phyloP scores from a whole-genome alignment of 2,888 invertebrate species.

The Drosophila helvetica region DNA sequence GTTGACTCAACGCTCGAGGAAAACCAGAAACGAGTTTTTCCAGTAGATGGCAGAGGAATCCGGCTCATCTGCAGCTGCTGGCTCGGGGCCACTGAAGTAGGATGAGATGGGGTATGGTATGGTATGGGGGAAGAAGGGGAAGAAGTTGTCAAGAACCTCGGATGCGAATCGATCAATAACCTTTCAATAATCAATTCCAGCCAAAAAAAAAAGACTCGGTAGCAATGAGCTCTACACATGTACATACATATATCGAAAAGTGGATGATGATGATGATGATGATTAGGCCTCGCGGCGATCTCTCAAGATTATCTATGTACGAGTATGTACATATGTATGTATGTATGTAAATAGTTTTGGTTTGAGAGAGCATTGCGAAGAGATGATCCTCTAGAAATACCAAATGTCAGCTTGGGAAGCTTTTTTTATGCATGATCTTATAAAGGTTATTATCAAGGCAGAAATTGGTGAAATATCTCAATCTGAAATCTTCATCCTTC shows the following conservation, averaged over 20 bases:
- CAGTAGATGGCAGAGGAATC: conserved; percentile 63
- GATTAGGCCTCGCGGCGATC: conserved; percentile 8
- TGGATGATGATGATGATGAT: conserved; percentile 4
- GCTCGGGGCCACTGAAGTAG: conserved; percentile 3
- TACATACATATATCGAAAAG: not conserved
- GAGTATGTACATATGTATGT: not conserved
- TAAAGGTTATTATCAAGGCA: no score
- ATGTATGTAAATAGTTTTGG: not conserved
- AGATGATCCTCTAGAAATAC: no score
- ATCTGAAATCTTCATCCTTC: no score
- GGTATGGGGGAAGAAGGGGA: not conserved
- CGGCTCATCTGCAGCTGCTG: conserved; percentile 39
- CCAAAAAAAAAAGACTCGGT: conserved; percentile 16
- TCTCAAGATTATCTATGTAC: not conserved
- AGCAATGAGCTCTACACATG: not conserved
- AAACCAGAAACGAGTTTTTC: conserved; percentile 66
- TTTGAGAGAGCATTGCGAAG: no score
- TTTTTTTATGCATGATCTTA: no score
- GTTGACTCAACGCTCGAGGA: conserved; percentile 22
- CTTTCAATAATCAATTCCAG: conserved; percentile 24
- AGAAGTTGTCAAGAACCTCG: conserved; percentile 43
- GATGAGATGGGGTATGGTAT: conserved; percentile 2
- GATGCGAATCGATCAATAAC: conserved; percentile 51
- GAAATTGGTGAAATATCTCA: no score
- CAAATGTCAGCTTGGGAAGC: no score